Base-by-base conservation (phyloP, 2,113 vertebrate species). In the Lepidothrix coronata region DNA sequence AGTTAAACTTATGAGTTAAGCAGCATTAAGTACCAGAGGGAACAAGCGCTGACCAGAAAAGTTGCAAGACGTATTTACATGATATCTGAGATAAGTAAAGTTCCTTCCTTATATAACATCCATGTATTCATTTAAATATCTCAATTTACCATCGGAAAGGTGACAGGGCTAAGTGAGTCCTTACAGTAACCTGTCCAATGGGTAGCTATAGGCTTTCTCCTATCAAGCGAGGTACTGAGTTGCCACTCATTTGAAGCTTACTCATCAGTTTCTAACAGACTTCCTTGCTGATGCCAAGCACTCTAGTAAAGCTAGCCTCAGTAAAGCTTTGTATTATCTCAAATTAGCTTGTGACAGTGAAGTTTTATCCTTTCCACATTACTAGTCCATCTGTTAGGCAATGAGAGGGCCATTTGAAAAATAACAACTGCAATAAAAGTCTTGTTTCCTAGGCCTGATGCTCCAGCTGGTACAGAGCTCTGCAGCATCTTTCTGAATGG, bases 131-230 rank as follows among this genome's bases (percentile, higher is more conserved):
- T 91, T 74, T 31, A 82, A 65, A 31, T 57, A 35, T 63, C 22
- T 58, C 12, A 18, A 30, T 57, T 73, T 66, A 10, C 19, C 6
- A 5, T 49, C 39, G 63, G 77, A 67, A 39, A 72, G 27, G 31
- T 58, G 54, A n/a, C 10, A 49, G 16, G 28, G 7, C 28, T 30
- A 52, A 89, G 19, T 21, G 41, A 62, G 27, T 58, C 41, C 46
- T 83, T 83, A 37, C n/a, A 67, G 23, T 12, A 72, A 10, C 10
- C 39, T 54, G 7, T 44, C 51, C 24, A 44, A 35, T 52, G 13
- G 24, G 31, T 44, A 35, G 12, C 0, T 0, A 15, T 76, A 81
- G 12, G 12, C 54, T 86, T 91, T 28, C 28, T 78, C 2, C 0
- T 28, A 30, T 24, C 35, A 49, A 41, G 18, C 0, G 2, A 72